Conservation (phyloP, 2,113 vertebrate genomes). For the Pao palembangensis region DNA sequence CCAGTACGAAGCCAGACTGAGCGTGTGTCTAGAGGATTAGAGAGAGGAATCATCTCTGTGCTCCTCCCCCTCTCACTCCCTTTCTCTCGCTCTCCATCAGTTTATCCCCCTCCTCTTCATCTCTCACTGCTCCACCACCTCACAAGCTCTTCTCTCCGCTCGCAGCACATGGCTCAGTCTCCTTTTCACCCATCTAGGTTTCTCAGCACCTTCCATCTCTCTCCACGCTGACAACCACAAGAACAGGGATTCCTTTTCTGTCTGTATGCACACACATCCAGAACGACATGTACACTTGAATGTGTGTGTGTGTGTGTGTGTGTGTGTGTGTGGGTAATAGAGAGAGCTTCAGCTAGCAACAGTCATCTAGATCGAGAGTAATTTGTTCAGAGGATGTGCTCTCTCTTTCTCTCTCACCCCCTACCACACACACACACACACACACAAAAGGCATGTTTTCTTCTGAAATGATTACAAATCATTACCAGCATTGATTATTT, state of each 20-base stretch:
- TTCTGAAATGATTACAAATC: not conserved
- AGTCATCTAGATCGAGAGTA: constrained; percentile 33
- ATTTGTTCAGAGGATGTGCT: constrained; percentile 15
- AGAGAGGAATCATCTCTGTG: constrained; percentile 68
- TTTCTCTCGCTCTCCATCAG: constrained; percentile 62
- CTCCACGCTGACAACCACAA: constrained; percentile 3
- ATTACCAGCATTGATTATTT: too few relatives aligned
- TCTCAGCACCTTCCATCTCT: not conserved
- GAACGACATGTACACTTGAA: not conserved
- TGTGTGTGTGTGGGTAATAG: not conserved
- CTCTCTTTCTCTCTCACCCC: not conserved
- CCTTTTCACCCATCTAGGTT: not conserved
- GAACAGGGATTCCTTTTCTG: not conserved
- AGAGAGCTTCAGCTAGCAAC: constrained; percentile 18
- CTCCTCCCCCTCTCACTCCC: constrained; percentile 62
- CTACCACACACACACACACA: constrained; percentile 4
- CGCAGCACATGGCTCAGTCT: not conserved
- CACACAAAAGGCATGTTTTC: not conserved
- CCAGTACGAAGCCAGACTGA: constrained; percentile 63
- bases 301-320: not conserved
- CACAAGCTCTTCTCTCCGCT: constrained; percentile 31
- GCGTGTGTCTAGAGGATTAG: constrained; percentile 77
- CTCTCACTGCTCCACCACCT: constrained; percentile 13
- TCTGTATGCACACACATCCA: constrained; percentile 8
- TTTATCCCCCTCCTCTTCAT: constrained; percentile 44